Percentiles rank a stretch among this genome's conserved stretches.
Conservation (phyloP, 2,797 vertebrate genomes). For the Petrocephalus schoutedeni region DNA sequence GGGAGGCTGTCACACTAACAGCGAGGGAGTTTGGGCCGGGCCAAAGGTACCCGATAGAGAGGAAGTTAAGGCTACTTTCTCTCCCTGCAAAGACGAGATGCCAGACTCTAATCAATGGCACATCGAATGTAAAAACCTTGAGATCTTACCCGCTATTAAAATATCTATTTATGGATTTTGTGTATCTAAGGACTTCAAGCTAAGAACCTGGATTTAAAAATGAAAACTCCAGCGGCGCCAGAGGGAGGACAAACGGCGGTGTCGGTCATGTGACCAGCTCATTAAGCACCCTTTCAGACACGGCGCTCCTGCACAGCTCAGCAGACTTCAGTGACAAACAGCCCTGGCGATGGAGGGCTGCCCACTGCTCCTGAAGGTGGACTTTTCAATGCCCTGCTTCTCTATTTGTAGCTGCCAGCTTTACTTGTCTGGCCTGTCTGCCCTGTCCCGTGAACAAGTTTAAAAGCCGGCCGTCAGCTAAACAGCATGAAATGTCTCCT, state of each 20-base stretch:
- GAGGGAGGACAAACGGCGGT: background rate
- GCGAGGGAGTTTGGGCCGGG: background rate
- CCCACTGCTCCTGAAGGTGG: background rate
- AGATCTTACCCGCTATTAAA: background rate
- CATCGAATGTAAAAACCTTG: background rate
- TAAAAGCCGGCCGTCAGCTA: conserved; percentile 14
- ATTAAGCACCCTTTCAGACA: background rate
- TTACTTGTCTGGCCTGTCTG: background rate
- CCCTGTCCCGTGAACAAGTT: conserved; percentile 1
- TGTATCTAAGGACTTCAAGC: background rate
- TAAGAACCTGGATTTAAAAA: background rate
- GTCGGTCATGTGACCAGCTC: background rate
- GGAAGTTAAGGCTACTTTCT: background rate
- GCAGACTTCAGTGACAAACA: background rate
- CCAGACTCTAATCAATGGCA: background rate
- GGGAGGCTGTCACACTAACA: background rate
- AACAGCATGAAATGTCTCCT: background rate
- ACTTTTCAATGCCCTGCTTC: background rate
- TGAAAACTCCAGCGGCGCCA: background rate
- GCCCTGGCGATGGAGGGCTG: background rate
- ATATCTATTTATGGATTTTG: conserved; percentile 7
- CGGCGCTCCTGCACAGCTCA: background rate
- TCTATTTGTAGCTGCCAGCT: background rate
- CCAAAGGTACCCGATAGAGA: background rate
- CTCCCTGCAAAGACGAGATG: background rate